A percentile compares a stretch with the other conserved stretches of the same genome.
phyloP scores from a whole-genome alignment of 2,797 vertebrate genomes.

The Anguilla marmorata region DNA sequence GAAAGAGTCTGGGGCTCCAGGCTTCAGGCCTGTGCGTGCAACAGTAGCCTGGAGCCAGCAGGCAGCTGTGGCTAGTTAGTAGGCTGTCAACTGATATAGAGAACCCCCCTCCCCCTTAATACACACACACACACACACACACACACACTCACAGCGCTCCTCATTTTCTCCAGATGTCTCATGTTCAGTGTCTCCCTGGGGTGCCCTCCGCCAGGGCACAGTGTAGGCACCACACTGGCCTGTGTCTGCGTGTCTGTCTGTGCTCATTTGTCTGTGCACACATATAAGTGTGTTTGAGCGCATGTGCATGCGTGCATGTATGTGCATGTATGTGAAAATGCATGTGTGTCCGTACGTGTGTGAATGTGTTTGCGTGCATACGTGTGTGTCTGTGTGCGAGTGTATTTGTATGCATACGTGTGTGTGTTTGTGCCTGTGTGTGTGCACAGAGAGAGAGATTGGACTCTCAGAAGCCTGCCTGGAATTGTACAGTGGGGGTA shows the following conservation, averaged over 20 bases:
- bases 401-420: neutral
- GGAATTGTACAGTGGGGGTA: conserved; percentile 16
- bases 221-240: conserved; percentile 19
- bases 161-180: conserved; percentile 40
- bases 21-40: conserved; percentile 31
- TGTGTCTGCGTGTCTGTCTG: conserved; percentile 29
- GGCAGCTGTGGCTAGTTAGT: conserved; percentile 65
- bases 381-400: neutral
- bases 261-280: neutral
- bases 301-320: neutral
- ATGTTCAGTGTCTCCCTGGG: conserved; percentile 51
- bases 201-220: conserved; percentile 51
- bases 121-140: neutral
- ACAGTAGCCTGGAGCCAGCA: conserved; percentile 52
- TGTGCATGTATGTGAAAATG: neutral
- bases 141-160: conserved; percentile 28
- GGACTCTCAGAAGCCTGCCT: neutral
- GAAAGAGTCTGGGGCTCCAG: conserved; percentile 41
- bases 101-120: conserved; percentile 39
- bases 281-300: neutral
- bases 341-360: neutral
- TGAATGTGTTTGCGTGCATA: neutral
- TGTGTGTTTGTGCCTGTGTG: conserved; percentile 24
- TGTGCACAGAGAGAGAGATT: conserved; percentile 12
- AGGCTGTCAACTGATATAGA: conserved; percentile 59